Base-by-base conservation (phyloP, 2,113 vertebrate species). In the Lycocorax pyrrhopterus region DNA sequence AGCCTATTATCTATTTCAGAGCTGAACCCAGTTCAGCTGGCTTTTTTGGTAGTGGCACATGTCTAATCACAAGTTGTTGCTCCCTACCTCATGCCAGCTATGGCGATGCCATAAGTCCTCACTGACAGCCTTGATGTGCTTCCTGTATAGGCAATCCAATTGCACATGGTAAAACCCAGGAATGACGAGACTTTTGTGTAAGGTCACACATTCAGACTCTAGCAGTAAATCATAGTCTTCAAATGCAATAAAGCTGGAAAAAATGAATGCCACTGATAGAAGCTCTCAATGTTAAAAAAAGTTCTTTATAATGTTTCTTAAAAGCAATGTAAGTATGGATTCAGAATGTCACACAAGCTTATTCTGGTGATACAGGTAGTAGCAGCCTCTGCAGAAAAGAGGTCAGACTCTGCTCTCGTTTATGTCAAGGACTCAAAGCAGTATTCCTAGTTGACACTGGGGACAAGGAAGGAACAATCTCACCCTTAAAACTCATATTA, bases 161-260 rank as follows among this genome's bases (percentile, higher is more conserved):
- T 16, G 27, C 30, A 47, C 32, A 37, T 94, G 16, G 23, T 69
- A 68, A 90, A 89, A 79, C 51, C 10, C 41, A 44, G 8, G 25
- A 78, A 69, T 9, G 13, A 71, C 2, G 13, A 69, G 47, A 60
- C 46, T 80, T 19, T 21, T n/a, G 43, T 63, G 33, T 74, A 92
- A 93, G 59, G 77, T 92, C 74, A 83, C n/a, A 80, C 67, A 73
- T 81, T 89, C 71, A 72, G 43, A 58, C 16, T 39, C 56, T 23
- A 91, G 47, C 71, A 85, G 59, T 90, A 95, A 96, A 95, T 88
- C 74, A 84, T 17, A 73, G 72, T 27, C 30, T 96, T 94, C 35
- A 86, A 86, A 76, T 94, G 69, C 78, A 84, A 33, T 78, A 78
- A 94, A 85, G 19, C 14, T 87, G 60, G 46, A 67, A 77, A 69